Evolutionary conservation across 1,140 invertebrate genomes (phyloP).

Genomic region (Hyles vespertilio): DNA sequence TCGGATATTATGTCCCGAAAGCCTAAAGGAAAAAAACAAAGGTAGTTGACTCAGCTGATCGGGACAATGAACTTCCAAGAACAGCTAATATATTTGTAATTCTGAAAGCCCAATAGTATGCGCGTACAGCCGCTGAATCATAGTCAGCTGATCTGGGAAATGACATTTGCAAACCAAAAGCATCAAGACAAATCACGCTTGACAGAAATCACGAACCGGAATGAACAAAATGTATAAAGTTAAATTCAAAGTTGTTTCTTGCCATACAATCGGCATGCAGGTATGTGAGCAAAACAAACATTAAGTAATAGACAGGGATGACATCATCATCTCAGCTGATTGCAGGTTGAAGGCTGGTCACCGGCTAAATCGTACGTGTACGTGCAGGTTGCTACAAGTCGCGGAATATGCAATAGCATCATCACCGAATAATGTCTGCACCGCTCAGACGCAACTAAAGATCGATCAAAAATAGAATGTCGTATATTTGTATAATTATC

Average conservation of each 20-base stretch:
- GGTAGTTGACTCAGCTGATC: conserved; percentile 65
- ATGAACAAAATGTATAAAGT: neutral
- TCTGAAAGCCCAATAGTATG: conserved; percentile 56
- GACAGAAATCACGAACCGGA: conserved; percentile 11
- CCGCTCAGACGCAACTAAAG: neutral
- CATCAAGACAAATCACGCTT: conserved; percentile 5
- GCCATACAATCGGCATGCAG: neutral
- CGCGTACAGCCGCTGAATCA: conserved; percentile 47
- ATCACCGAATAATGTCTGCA: conserved; percentile 3
- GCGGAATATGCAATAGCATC: conserved; percentile 9
- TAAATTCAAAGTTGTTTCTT: neutral
- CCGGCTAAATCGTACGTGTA: conserved; percentile 28
- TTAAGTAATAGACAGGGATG: conserved; percentile 41
- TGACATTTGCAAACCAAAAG: conserved; percentile 5
- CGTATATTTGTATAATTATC: conserved; percentile 3
- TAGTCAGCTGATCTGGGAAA: conserved; percentile 45
- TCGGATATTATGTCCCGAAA: conserved; percentile 33
- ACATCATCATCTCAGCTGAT: conserved; percentile 63
- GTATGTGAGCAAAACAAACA: conserved; percentile 37
- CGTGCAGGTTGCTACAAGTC: conserved; percentile 10
- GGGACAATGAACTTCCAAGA: conserved; percentile 60
- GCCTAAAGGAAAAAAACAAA: conserved; percentile 32
- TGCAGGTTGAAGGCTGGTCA: conserved; percentile 60
- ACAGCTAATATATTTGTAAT: conserved; percentile 47
- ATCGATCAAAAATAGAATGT: conserved; percentile 7